Evolutionary conservation across 2,888 invertebrate species (phyloP), one percentile per base, ranked within the genome.

Genomic region (Portevinia maculata): DNA sequence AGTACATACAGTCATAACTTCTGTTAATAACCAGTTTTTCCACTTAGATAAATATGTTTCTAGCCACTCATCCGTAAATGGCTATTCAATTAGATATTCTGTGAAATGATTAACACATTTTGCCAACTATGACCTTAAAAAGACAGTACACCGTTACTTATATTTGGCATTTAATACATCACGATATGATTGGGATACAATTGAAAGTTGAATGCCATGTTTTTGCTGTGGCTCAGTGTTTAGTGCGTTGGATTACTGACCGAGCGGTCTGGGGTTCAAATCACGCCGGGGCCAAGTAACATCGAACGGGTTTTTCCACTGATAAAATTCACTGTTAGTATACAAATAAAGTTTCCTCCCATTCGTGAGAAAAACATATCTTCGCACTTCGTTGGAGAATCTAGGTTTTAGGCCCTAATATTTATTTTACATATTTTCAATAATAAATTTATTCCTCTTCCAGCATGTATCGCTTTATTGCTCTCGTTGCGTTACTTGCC

Each of bases 381-480:
- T n/a, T n/a, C n/a, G n/a, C n/a, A n/a, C n/a, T n/a, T n/a, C n/a
- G n/a, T n/a, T n/a, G n/a, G n/a, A n/a, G n/a, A n/a, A n/a, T n/a
- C n/a, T n/a, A n/a, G n/a, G n/a, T n/a, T n/a, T n/a, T n/a, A n/a
- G n/a, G n/a, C n/a, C n/a, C n/a, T n/a, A n/a, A n/a, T n/a, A n/a
- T 17, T 41, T 41, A 41, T 41, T 17, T 17, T 3, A 17, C 15
- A 15, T 4, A 9, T 7, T 24, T 41, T 2, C 28, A 19, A 9
- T 17, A 28, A 1, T 28, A 28, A n/a, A 13, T n/a, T 1, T 50
- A 8, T 53, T 46, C n/a, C 5, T 3, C 21, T 79, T 79, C 48
- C 48, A 85, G 78, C 32, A 89, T 90, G 89, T 86, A 88, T 75
- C 88, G 88, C 67, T 86, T 86, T 73, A 60, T 89, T 30, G 44